Conservation (phyloP, 2,113 vertebrate species). For the Odobenus rosmarus region DNA sequence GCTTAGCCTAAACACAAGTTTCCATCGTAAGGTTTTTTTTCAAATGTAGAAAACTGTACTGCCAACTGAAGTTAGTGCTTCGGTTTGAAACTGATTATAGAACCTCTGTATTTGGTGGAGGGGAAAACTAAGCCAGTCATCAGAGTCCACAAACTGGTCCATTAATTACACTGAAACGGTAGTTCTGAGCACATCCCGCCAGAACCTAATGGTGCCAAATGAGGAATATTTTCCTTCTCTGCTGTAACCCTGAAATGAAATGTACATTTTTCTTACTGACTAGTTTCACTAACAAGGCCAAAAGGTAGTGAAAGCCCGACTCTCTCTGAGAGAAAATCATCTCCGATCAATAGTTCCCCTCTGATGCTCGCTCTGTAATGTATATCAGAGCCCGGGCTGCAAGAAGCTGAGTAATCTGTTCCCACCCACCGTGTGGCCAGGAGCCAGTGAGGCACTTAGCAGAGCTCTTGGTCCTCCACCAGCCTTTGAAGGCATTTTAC, state of each 20-base stretch:
- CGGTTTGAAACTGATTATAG: background rate
- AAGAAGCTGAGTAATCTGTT: slow-evolving; percentile 13
- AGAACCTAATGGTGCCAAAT: background rate
- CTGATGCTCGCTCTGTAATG: background rate
- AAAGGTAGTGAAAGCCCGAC: slow-evolving; percentile 8
- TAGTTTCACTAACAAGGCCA: slow-evolving; percentile 43
- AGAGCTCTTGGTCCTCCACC: background rate
- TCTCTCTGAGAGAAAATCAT: slow-evolving; percentile 42
- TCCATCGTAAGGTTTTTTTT: background rate
- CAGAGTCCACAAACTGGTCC: background rate
- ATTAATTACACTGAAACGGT: slow-evolving; percentile 20
- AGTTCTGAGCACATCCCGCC: background rate
- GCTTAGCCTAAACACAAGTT: background rate
- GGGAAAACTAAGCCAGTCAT: background rate
- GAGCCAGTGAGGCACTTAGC: slow-evolving; percentile 69
- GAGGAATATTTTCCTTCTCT: slow-evolving; percentile 50
- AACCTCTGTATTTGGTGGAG: background rate
- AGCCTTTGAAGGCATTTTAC: background rate
- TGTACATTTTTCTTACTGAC: background rate
- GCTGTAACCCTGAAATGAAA: slow-evolving; percentile 41
- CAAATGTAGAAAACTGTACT: background rate
- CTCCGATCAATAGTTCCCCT: slow-evolving; percentile 39
- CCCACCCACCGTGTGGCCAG: background rate
- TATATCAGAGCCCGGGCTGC: slow-evolving; percentile 1
- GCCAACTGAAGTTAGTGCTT: background rate